Evolutionary conservation across 2,113 vertebrate genomes (phyloP).

Genomic region (Clarias macrocephalus): DNA sequence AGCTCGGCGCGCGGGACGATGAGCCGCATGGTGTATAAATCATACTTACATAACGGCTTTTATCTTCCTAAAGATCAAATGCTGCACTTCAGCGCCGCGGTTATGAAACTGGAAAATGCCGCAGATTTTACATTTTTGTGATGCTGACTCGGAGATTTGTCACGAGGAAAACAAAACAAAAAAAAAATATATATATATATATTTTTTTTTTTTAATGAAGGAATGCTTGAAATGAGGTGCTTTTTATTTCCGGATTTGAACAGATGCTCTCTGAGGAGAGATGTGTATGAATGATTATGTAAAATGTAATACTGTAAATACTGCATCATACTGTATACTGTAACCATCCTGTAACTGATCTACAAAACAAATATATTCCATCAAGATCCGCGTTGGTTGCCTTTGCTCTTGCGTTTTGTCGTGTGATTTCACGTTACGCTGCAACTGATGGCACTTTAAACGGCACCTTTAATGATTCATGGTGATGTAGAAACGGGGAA

Average conservation of each 20-base stretch:
- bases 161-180: neutral
- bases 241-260: neutral
- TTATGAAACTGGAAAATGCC: neutral
- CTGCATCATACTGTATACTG: neutral
- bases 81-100: neutral
- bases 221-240: neutral
- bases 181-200: too few relatives aligned
- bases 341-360: neutral
- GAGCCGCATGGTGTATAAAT: neutral
- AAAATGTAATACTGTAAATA: neutral
- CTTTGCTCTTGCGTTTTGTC: neutral
- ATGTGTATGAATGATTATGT: neutral
- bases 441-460: neutral
- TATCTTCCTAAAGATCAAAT: slow-evolving; percentile 19
- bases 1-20: neutral
- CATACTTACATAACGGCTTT: slow-evolving; percentile 10
- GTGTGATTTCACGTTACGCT: neutral
- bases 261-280: neutral
- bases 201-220: neutral
- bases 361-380: neutral
- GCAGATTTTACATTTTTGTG: neutral
- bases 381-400: neutral
- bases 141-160: neutral
- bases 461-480: neutral
- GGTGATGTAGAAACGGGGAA: neutral